These are phyloP conservation scores for Oncorhynchus gorbuscha DNA, from an alignment of 2,113 vertebrate genomes.

Conservation along the genomic window DNA sequence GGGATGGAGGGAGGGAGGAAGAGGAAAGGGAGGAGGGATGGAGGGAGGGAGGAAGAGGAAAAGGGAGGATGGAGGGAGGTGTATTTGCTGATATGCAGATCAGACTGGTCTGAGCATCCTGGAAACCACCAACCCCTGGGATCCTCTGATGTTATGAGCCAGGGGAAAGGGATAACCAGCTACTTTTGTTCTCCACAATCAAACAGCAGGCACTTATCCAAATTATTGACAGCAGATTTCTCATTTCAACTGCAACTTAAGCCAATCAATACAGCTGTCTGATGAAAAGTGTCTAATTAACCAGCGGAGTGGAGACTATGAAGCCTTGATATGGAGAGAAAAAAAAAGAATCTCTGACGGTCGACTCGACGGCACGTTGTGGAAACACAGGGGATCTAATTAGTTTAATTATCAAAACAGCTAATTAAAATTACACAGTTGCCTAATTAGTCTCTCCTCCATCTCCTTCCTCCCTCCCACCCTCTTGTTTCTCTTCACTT, in stretches of 20 bases:
- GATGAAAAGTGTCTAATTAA: slow-evolving; percentile 99
- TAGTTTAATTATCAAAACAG: slow-evolving; percentile 99
- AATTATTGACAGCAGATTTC: slow-evolving; percentile 99
- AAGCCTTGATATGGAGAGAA: slow-evolving; percentile 82
- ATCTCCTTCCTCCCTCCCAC: slow-evolving; percentile 85
- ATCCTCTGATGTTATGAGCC: slow-evolving; percentile 86
- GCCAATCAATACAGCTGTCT: slow-evolving; percentile 99
- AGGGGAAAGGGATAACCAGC: slow-evolving; percentile 52
- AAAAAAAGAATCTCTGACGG: slow-evolving; percentile 60
- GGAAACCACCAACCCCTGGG: slow-evolving; percentile 83
- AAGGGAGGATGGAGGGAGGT: slow-evolving; percentile 52
- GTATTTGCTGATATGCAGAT: slow-evolving; percentile 89
- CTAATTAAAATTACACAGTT: slow-evolving; percentile 99
- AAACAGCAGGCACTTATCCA: slow-evolving; percentile 99
- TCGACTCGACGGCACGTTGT: slow-evolving; percentile 94
- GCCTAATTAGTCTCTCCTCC: slow-evolving; percentile 94
- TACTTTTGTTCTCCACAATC: slow-evolving; percentile 96
- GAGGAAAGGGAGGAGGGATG: accelerated
- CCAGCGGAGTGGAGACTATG: slow-evolving; percentile 93
- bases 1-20: accelerated
- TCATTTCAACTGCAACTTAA: slow-evolving; percentile 99
- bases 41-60: accelerated
- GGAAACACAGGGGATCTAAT: slow-evolving; percentile 99
- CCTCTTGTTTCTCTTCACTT: slow-evolving; percentile 76
- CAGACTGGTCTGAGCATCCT: slow-evolving; percentile 83